Evolutionary conservation across 1,140 invertebrate genomes (phyloP), one percentile per base, ranked within the genome.

Genomic region (Vanessa atalanta): DNA sequence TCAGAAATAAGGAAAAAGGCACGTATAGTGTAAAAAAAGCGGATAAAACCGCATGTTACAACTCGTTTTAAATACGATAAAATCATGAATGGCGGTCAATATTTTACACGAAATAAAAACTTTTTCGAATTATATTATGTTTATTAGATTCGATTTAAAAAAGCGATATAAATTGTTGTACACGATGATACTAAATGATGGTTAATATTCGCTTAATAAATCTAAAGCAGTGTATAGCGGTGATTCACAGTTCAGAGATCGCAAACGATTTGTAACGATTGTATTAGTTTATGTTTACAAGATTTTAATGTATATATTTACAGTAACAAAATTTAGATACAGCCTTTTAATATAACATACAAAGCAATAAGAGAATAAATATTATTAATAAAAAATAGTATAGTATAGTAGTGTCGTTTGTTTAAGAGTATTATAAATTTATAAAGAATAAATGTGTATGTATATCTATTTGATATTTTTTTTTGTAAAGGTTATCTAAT

Each of bases 201-300:
- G 75, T 79, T 76, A 82, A 82, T 79, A 80, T 64, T 71, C 75
- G 81, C 14, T 73, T 72, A 71, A 77, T 70, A 75, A 77, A 79
- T 77, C 70, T 80, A 77, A 78, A 76, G 72, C 77, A 69, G 72
- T 76, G 78, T 76, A 76, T 83, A 81, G 80, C 78, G 82, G 84
- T 88, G 83, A 87, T 79, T 89, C 85, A 87, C 77, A 71, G 60
- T 57, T 64, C 82, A 87, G 83, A 60, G 72, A 53, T 81, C 20
- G 57, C 16, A 73, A 87, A 84, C 85, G 23, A 79, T 85, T 83
- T 83, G 70, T 74, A 79, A 31, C 73, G 53, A 64, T 3, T 70
- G 16, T 65, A 16, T 13, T 31, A 31, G 48, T 47, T 63, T 65
- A 8, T 53, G 3, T n/a, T n/a, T 15, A n/a, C 15, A n/a, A 9